These are phyloP conservation scores for Trichogramma dendrolimi DNA, from an alignment of 2,888 invertebrate species.

Conservation along the genomic window DNA sequence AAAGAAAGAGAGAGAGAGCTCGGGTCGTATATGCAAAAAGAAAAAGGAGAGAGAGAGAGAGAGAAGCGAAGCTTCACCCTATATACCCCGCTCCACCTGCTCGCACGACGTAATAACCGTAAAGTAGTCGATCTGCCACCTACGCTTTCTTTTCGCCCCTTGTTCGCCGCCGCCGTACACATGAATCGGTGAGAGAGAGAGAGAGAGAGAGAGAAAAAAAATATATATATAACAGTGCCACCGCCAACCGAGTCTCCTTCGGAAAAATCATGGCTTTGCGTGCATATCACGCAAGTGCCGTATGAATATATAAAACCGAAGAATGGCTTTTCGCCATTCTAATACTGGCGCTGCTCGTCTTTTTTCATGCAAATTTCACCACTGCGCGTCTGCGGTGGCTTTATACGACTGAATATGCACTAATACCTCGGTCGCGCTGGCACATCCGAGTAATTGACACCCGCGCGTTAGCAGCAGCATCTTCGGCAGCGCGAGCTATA, in stretches of 20 bases:
- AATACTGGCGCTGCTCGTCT: slow-evolving; percentile 38
- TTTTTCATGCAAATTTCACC: slow-evolving; percentile 31
- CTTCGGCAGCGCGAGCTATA: not conserved
- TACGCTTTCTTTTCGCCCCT: slow-evolving; percentile 8
- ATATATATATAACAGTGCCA: too few species aligned
- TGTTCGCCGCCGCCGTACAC: slow-evolving; percentile 9
- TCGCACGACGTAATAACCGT: slow-evolving; percentile 42
- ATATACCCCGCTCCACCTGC: slow-evolving; percentile 11
- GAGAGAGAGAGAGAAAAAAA: slow-evolving; percentile 28
- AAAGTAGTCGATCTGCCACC: slow-evolving; percentile 37
- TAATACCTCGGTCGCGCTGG: slow-evolving; percentile 11
- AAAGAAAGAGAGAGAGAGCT: not conserved
- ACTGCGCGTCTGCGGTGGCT: slow-evolving; percentile 14
- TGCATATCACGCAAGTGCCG: slow-evolving; percentile 39
- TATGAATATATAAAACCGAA: slow-evolving; percentile 49
- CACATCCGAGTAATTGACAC: slow-evolving; percentile 25
- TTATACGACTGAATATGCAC: too few species aligned
- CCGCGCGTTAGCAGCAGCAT: slow-evolving; percentile 19
- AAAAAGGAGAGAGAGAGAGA: slow-evolving; percentile 4
- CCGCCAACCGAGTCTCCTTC: slow-evolving; percentile 31
- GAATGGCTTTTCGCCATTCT: slow-evolving; percentile 31
- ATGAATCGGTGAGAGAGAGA: slow-evolving; percentile 26
- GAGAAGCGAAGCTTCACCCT: slow-evolving; percentile 29
- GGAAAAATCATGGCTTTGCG: slow-evolving; percentile 50
- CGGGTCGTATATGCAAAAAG: not conserved